Evolutionary conservation across 2,888 invertebrate genomes (phyloP), one percentile per base, ranked within the genome.

Genomic region (Salticus scenicus): DNA sequence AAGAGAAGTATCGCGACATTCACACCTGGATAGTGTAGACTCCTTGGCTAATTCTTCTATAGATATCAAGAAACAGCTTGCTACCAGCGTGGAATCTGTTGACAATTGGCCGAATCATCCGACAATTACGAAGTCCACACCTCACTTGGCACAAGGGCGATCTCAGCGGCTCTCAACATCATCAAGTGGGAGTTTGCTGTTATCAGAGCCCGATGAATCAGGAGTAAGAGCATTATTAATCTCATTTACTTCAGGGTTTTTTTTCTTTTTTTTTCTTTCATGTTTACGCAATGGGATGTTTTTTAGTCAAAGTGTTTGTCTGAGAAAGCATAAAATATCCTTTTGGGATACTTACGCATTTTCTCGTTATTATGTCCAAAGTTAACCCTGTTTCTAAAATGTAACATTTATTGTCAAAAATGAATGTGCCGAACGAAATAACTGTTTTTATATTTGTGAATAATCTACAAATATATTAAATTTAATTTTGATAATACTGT

Each of bases 1-100:
- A 76, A 74, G 85, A 24, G 85, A 86, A 42, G 85, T 86, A 28
- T 86, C 85, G 24, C 84, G 78, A 27, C 77, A 72, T 31, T 63
- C 66, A 41, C 79, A 67, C 20, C 75, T 71, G n/a, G 51, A 31
- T 42, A 78, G 79, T 28, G 67, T 71, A n/a, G 85, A 85, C 20
- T 71, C 85, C 7, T 42, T 84, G 77, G 47, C 79, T 5, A 71
- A 47, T n/a, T 75, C 64, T 14, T 75, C 85, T 8, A 47, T 33
- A 47, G 85, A 79, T 33, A 57, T 74, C 31, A 76, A 79, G 67
- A 83, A 76, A 20, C 30, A 30, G 20, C 67, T 63, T 37, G 66
- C 42, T 41, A n/a, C 66, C n/a, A 73, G 51, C 37, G 67, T 41
- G 67, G 81, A 81, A 27, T 64, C 81, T n/a, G 82, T 72, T 20